Evolutionary conservation across 2,113 vertebrate species (phyloP), one percentile per base, ranked within the genome.

Genomic region (Pelvicachromis taeniatus): DNA sequence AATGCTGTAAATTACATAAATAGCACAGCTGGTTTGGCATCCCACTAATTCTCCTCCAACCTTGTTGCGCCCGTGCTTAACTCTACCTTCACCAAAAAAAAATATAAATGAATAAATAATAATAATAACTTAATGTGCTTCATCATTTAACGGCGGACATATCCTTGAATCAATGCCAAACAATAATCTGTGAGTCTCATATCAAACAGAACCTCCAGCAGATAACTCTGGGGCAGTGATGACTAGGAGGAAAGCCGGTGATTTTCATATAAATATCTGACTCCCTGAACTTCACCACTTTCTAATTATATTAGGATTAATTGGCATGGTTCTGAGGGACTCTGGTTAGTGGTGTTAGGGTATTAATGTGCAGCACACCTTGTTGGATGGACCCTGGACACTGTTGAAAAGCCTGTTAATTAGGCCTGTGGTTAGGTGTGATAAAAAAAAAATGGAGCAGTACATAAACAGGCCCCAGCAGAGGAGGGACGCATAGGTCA

Each of bases 271-370:
- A 92, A 95, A 95, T 93, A 95, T 90, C 79, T 82, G 77, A 90
- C 94, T 92, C 61, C 88, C 90, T 86, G 89, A 90, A 92, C 87
- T 78, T 91, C 84, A 53, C 77, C 55, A 48, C 85, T 92, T 95
- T 95, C 91, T 95, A 96, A 95, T 95, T 95, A 95, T 95, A 94
- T 95, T 93, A 92, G 86, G 90, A 96, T 95, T 95, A 96, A 96
- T 96, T 95, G 93, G 82, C 92, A 91, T 87, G 92, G 88, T 93
- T 94, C 85, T 77, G 75, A 89, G 94, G 94, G 95, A 95, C 87
- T 33, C 7, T 48, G 8, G 82, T 83, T 87, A 48, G 79, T 78
- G 81, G 86, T 86, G 91, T 86, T 84, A 19, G 81, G 75, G 80
- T 91, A 85, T 94, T 84, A 94, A 91, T 83, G 85, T 65, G 58